Conservation (phyloP, 2,113 vertebrate species). For the Sigmodon hispidus region DNA sequence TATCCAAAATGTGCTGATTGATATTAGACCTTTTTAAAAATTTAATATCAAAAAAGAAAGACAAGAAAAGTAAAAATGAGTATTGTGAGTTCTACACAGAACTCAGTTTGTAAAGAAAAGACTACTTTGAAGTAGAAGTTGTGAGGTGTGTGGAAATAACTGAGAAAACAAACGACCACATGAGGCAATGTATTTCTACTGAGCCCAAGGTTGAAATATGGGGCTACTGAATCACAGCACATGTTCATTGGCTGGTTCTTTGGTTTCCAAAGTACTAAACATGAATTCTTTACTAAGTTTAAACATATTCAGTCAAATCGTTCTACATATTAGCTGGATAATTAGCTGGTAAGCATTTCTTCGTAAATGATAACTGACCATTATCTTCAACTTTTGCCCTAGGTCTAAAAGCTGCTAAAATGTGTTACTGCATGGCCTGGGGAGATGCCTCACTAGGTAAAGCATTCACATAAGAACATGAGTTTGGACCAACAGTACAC, state of each 20-base stretch:
- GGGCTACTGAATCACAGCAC: not conserved
- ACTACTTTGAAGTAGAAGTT: not conserved
- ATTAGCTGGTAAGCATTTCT: not conserved
- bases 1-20: not conserved
- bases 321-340: not conserved
- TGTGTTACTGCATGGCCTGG: not conserved
- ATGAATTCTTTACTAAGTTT: conserved; percentile 21
- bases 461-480: not conserved
- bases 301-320: not conserved
- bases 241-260: not conserved
- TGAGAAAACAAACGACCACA: not conserved
- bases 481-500: not conserved
- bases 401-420: not conserved
- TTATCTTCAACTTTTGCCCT: not conserved
- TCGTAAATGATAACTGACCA: not conserved
- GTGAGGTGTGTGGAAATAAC: not conserved
- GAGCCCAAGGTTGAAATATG: not conserved
- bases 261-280: not conserved
- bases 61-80: not conserved
- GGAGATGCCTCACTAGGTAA: not conserved
- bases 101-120: not conserved
- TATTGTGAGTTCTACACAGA: not conserved
- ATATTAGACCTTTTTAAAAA: too few species aligned
- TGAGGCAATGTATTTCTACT: not conserved
- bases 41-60: not conserved